Evolutionary conservation across 2,888 invertebrate species (phyloP).

Genomic region (Phaonia tiefii): DNA sequence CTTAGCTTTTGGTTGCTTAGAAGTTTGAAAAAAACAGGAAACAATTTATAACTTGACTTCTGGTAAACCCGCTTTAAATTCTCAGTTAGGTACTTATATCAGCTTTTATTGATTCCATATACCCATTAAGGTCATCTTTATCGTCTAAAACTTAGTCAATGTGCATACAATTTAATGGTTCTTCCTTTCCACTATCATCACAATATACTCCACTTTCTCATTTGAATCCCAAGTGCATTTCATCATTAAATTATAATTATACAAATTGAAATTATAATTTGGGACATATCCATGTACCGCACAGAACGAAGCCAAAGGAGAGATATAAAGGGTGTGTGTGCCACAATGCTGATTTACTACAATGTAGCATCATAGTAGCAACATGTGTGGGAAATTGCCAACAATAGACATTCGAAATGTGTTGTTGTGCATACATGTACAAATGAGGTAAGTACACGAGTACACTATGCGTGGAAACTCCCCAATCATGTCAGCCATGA

Average conservation of each 20-base stretch:
- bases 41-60: no score
- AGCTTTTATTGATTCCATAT: no score
- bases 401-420: background rate
- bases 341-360: slow-evolving; percentile 19
- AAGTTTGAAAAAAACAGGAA: no score
- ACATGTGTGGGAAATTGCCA: slow-evolving; percentile 37
- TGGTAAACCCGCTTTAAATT: no score
- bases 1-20: no score
- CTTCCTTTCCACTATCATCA: no score
- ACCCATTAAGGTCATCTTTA: no score
- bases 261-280: slow-evolving; percentile 13
- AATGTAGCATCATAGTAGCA: background rate
- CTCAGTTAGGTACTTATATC: no score
- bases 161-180: no score
- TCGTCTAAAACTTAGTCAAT: no score
- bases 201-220: no score
- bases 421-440: background rate
- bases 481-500: background rate
- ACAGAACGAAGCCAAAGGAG: background rate
- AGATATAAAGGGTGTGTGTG: background rate
- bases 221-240: no score
- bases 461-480: background rate
- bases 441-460: background rate
- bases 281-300: slow-evolving; percentile 3
- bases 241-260: slow-evolving; percentile 29